Evolutionary conservation across 2,888 invertebrate species (phyloP), one percentile per base, ranked within the genome.

Genomic region (Encarsia formosa): DNA sequence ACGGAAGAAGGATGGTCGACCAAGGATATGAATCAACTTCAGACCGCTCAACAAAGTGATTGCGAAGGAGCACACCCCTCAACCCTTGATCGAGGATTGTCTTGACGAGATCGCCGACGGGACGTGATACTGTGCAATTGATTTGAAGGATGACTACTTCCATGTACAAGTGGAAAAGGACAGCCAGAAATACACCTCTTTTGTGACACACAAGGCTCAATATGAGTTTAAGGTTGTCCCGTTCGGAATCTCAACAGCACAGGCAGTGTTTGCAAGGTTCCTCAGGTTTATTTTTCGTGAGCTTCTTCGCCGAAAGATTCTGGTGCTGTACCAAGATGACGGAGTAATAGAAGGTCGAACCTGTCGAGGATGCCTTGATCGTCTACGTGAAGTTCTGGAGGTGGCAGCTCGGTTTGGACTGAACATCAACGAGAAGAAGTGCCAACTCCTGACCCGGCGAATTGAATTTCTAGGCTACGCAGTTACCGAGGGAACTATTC

Each of bases 141-240:
- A 65, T 45, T 45, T 65, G 1, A 63, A 54, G 15, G 56, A 59
- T 63, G n/a, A n/a, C n/a, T n/a, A n/a, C n/a, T n/a, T n/a, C n/a
- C n/a, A n/a, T n/a, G n/a, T n/a, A 1, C 51, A 50, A 9, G 50
- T 65, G 6, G 52, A 52, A 0, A 42, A 53, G 31, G 52, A 53
- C 2, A 60, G 61, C 37, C 35, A 39, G 11, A 52, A 61, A 40
- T 65, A 59, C 31, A 65, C 65, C 6, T 49, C 62, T 6, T 65
- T 65, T 24, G 59, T 63, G 3, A 59, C 55, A 3, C 59, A 41
- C 2, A 42, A 38, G 4, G 57, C 57, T 0, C 58, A 60, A 19
- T 64, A 56, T 35, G 52, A 61, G 24, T 63, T 64, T 39, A 9
- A 9, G 29, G 8, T 13, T 47, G 29, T 29, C 8, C 29, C 29